Evolutionary conservation across 2,113 vertebrate genomes (phyloP), one percentile per base, ranked within the genome.

Genomic region (Dolichotis patagonum): DNA sequence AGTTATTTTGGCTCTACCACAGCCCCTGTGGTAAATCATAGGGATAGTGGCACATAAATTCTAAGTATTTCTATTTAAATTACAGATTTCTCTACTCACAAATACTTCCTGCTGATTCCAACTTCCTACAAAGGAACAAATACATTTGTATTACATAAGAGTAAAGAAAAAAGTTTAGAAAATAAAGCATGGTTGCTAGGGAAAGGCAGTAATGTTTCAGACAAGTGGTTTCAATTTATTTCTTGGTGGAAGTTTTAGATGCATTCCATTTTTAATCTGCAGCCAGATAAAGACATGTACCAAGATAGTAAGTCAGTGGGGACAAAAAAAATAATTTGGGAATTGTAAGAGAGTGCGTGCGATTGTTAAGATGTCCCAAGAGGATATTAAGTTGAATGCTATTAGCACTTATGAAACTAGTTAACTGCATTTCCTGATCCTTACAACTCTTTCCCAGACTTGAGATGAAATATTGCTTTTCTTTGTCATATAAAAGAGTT

Each of bases 271-370:
- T 92, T 71, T 92, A 96, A 93, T 93, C 60, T 82, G 3, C 17
- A 83, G 52, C 6, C 7, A 35, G 54, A 94, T 86, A 83, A 58
- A 69, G 60, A 62, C 63, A 52, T 63, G 30, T 90, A 65, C 30
- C 46, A 96, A 94, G 43, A 95, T 26, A 95, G 38, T 16, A 97
- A 97, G 60, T 4, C 38, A 60, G 30, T 84, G 62, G 67, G 67
- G 46, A 86, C 28, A 95, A 88, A 96, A 95, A 96, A 90, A 85
- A 86, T 89, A 88, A 95, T 82, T 90, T 91, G 46, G 19, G 10
- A 32, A 89, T 96, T 90, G 80, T 77, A 84, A 94, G 54, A 65
- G 6, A 54, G 7, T 91, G 38, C 58, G 58, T 97, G 63, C 92
- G 73, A 95, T 96, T 89, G 58, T 91, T 62, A 82, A 91, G 85